phyloP scores from a whole-genome alignment of 2,113 vertebrate species.

The Geococcyx californianus region DNA sequence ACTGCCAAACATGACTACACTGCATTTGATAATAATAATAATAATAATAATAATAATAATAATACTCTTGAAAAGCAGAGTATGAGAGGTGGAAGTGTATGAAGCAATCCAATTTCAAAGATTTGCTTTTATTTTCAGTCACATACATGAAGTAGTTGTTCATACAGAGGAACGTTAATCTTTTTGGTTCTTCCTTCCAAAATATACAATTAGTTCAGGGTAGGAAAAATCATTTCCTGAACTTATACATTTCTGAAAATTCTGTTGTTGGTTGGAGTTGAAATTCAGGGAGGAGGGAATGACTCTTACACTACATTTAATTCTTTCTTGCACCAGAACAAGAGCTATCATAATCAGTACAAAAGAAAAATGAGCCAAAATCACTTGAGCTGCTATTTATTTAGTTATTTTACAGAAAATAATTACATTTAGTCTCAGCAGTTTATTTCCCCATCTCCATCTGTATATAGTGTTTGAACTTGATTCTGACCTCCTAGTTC shows the following conservation, averaged over 20 bases:
- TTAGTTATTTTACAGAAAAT: slow-evolving; percentile 5
- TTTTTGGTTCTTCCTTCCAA: slow-evolving; percentile 60
- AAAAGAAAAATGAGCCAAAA: slow-evolving; percentile 28
- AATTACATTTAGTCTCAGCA: not conserved
- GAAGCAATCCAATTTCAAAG: not conserved
- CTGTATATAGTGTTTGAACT: not conserved
- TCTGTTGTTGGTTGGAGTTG: slow-evolving; percentile 56
- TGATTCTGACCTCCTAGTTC: not conserved
- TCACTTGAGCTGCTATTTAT: not conserved
- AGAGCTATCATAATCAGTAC: slow-evolving; percentile 69
- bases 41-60: not conserved
- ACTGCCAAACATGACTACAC: not conserved
- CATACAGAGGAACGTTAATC: slow-evolving; percentile 82
- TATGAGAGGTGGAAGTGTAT: not conserved
- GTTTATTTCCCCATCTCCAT: not conserved
- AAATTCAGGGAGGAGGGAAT: not conserved
- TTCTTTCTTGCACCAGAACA: slow-evolving; percentile 73
- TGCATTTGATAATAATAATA: not conserved
- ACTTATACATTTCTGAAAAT: slow-evolving; percentile 53
- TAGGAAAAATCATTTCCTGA: slow-evolving; percentile 43
- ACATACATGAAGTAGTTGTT: slow-evolving; percentile 81
- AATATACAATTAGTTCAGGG: not conserved
- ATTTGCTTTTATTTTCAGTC: slow-evolving; percentile 84
- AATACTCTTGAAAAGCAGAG: not conserved
- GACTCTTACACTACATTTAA: slow-evolving; percentile 37